Base-by-base conservation (phyloP, 2,113 vertebrate species). In the Todiramphus saurophagus region DNA sequence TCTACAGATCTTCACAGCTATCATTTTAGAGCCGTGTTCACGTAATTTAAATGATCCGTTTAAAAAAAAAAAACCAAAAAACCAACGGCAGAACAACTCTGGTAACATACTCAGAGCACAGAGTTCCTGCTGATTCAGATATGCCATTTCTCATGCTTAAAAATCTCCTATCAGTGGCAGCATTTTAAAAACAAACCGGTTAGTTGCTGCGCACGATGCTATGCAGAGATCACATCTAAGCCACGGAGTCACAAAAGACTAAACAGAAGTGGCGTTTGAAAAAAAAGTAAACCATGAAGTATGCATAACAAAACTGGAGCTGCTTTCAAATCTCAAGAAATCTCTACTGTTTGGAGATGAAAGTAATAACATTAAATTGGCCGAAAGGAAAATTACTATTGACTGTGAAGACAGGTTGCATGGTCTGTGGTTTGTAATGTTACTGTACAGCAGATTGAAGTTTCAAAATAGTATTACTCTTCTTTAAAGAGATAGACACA, bases 401-500 rank as follows among this genome's bases (percentile, higher is more conserved):
- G 95, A 97, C 97, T 97, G 93, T 79, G 92, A 94, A 97, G 96
- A 97, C 96, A 97, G 96, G 96, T 92, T 96, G 83, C 85, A 93
- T 92, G 95, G 95, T 96, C 97, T 97, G 92, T 95, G 93, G 96
- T 93, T 97, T 97, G 96, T 97, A 98, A 97, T 97, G 97, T 95
- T 94, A 91, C 97, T 97, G 92, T 97, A 97, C 74, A 96, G 97
- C 97, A 98, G 97, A 98, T 97, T 98, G 98, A 98, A 98, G 95
- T 98, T 98, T 98, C 98, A 97, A 98, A 98, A 98, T 97, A 96
- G 95, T 97, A 98, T 98, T 97, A 97, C 94, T 98, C 97, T 98
- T 98, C 96, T 98, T 98, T 98, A 98, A 98, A 98, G 97, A 98
- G 97, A 98, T 89, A 98, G 98, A 98, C 97, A 98, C 92, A 90